phyloP scores from a whole-genome alignment of 2,797 vertebrate genomes.

The Dromococcyx pavoninus region DNA sequence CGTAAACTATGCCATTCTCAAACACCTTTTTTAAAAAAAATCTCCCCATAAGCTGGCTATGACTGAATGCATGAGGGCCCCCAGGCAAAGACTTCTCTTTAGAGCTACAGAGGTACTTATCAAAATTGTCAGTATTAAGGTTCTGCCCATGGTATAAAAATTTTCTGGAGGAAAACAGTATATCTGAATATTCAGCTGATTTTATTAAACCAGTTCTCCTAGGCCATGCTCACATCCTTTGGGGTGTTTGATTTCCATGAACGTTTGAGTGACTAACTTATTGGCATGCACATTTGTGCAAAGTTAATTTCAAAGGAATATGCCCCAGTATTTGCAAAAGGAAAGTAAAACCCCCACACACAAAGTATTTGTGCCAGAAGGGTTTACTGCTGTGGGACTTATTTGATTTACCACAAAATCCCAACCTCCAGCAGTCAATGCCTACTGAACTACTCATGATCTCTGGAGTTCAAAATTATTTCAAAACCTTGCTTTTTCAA shows the following conservation, averaged over 20 bases:
- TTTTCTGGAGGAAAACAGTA: background rate
- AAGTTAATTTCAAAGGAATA: conserved; percentile 32
- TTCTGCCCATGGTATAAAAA: background rate
- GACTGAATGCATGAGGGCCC: background rate
- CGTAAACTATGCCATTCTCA: background rate
- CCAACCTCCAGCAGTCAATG: conserved; percentile 26
- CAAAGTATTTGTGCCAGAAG: conserved; percentile 41
- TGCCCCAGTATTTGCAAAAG: conserved; percentile 9
- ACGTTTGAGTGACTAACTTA: conserved; percentile 22
- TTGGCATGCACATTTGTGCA: conserved; percentile 39
- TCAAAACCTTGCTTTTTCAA: background rate
- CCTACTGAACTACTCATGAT: background rate
- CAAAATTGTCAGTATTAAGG: background rate
- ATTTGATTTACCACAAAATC: conserved; percentile 47
- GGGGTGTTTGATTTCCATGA: conserved; percentile 42
- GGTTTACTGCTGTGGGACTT: conserved; percentile 9
- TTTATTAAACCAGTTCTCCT: conserved; percentile 28
- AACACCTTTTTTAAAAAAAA: too few species aligned
- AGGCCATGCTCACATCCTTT: background rate
- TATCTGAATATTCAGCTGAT: conserved; percentile 33
- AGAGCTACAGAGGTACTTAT: background rate
- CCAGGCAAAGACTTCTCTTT: background rate
- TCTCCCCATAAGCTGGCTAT: background rate
- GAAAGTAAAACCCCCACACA: conserved; percentile 4
- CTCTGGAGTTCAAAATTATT: background rate